Evolutionary conservation across 2,797 vertebrate species (phyloP), one percentile per base, ranked within the genome.

Genomic region (Eurystomus glaucurus): DNA sequence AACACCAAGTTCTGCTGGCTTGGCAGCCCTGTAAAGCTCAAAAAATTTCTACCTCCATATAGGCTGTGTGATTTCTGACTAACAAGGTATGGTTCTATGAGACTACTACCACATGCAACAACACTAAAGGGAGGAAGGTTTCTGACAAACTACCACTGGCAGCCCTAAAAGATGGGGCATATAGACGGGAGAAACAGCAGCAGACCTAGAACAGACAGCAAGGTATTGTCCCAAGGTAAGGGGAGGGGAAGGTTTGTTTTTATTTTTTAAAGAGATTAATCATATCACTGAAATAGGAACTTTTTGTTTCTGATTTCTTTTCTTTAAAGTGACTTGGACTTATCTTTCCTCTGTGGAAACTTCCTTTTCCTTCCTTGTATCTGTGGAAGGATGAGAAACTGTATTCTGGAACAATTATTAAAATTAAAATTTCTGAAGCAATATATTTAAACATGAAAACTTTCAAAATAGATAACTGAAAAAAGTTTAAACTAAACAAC

Each of bases 51-150:
- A 28, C 7, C 7, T 62, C 23, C 2, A 10, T 1, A 1, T 19
- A 29, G 2, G 0, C 5, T 69, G 54, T 62, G 12, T 51, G 51
- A 58, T 77, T 55, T 58, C 20, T 80, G 51, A 35, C 22, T 80
- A 61, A 69, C 2, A 15, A 65, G 6, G 33, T 46, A 41, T 3
- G 8, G 4, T 1, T 77, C 3, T n/a, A 0, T 17, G 41, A 7
- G 7, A 3, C 1, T 21, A 48, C 11, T 78, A 25, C 4, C 31
- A 66, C 11, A 23, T 39, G 15, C 17, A 79, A 26, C 18, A 74
- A 26, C 3, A 60, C 2, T 55, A 64, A 78, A 88, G 43, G 13
- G 7, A 69, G 16, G 25, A 72, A 28, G 0, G 9, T 2, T 71
- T n/a, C 6, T 15, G 37, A 26, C 46, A 48, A 75, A 1, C 2